A percentile compares a stretch with the other conserved stretches of the same genome.
phyloP scores from a whole-genome alignment of 2,797 vertebrate species.

The Megalops cyprinoides region DNA sequence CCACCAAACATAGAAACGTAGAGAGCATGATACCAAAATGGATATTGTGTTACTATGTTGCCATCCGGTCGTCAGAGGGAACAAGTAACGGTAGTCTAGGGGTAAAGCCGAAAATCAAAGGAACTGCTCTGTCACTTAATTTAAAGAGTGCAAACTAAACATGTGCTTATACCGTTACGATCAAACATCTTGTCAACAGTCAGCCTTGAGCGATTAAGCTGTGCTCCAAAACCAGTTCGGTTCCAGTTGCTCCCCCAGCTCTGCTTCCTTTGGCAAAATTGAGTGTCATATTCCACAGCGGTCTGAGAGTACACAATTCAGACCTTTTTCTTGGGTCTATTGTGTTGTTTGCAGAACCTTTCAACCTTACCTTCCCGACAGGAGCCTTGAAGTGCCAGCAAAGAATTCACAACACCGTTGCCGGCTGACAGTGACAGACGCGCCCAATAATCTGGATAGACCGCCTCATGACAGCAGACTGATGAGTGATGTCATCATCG shows the following conservation, averaged over 20 bases:
- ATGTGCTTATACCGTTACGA: neutral
- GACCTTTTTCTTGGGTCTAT: neutral
- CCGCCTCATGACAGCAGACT: neutral
- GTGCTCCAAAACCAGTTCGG: neutral
- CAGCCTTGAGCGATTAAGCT: neutral
- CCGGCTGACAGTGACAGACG: slow-evolving; percentile 5
- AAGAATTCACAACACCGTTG: neutral
- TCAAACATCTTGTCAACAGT: neutral
- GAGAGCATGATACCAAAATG: neutral
- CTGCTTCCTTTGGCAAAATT: neutral
- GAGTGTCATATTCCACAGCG: neutral
- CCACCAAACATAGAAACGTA: neutral
- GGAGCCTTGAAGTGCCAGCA: slow-evolving; percentile 11
- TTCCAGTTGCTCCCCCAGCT: neutral
- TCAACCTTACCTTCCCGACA: slow-evolving; percentile 20
- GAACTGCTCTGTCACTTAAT: neutral
- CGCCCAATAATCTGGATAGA: neutral
- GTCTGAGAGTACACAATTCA: neutral
- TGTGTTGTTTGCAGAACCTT: slow-evolving; percentile 17
- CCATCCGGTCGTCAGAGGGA: too few relatives aligned
- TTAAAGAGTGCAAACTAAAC: neutral
- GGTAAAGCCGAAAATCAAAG: neutral
- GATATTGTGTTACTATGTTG: neutral
- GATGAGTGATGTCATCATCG: slow-evolving; percentile 15
- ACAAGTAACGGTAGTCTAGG: neutral